Percentiles rank a stretch among this genome's conserved stretches.
Conservation (phyloP, 2,888 invertebrate genomes). For the Limnephilus rhombicus region DNA sequence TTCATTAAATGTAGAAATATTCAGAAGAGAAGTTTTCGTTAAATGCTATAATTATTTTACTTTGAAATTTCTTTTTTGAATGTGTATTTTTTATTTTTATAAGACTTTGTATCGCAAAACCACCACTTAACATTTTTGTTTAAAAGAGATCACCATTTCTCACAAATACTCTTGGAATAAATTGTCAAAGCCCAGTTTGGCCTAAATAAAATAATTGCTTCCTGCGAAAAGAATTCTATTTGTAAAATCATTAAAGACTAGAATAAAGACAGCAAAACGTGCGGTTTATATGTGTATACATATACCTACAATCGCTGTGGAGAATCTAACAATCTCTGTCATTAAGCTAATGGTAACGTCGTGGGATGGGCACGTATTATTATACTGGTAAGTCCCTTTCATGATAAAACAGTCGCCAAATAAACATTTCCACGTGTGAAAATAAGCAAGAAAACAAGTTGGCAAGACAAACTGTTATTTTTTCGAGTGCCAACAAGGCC, state of each 20-base stretch:
- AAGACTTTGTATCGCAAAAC: neutral
- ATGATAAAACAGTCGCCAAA: constrained; percentile 19
- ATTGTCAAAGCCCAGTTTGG: neutral
- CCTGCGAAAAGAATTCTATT: neutral
- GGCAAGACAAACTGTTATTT: constrained; percentile 42
- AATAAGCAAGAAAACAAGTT: constrained; percentile 42
- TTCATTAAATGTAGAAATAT: too few species aligned
- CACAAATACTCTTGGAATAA: neutral
- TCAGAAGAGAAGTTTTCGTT: too few species aligned
- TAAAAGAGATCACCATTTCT: neutral
- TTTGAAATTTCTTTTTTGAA: too few species aligned
- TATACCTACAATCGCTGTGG: neutral
- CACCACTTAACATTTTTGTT: neutral
- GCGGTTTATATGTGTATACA: neutral
- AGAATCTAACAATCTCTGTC: neutral
- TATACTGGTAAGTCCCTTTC: neutral
- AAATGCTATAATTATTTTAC: too few species aligned
- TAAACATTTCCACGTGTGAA: constrained; percentile 33
- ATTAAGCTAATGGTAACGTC: neutral
- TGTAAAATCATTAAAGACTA: neutral
- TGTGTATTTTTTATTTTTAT: too few species aligned
- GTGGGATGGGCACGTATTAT: neutral
- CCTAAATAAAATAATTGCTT: neutral
- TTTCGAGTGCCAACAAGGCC: constrained; percentile 46
- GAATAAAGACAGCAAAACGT: neutral